A percentile compares a stretch with the other conserved stretches of the same genome.
Evolutionary conservation across 1,140 invertebrate species (phyloP).

Genomic region (Drosophila pandora): DNA sequence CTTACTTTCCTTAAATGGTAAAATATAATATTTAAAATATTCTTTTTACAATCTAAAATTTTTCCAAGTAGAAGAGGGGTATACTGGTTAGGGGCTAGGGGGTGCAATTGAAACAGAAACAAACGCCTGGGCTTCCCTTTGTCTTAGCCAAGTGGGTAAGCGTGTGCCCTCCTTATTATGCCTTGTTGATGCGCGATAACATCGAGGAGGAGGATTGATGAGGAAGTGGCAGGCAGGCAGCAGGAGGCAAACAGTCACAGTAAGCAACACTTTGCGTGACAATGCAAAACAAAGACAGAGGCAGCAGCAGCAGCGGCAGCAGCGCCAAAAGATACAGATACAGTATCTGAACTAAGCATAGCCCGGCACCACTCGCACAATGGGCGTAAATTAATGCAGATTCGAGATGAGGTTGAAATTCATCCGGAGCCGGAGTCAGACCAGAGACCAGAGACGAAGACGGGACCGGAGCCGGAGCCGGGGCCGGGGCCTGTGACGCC

Average conservation of each 20-base stretch:
- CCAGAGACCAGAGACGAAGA: no score
- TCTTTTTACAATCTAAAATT: no score
- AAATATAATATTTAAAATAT: background rate
- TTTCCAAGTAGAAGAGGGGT: background rate
- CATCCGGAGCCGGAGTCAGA: slow-evolving; percentile 3
- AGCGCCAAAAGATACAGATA: slow-evolving; percentile 6
- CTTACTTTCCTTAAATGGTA: no score
- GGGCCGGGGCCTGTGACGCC: background rate
- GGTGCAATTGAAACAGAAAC: slow-evolving; percentile 18
- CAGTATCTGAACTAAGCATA: slow-evolving; percentile 1
- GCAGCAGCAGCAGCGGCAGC: slow-evolving; percentile 4
- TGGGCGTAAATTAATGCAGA: slow-evolving; percentile 77
- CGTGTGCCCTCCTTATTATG: slow-evolving; percentile 57
- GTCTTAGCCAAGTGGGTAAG: slow-evolving; percentile 62
- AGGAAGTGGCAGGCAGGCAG: slow-evolving; percentile 7
- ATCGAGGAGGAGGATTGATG: slow-evolving; percentile 39
- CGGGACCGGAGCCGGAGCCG: background rate
- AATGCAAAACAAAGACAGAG: slow-evolving; percentile 51
- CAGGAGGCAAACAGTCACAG: slow-evolving; percentile 4
- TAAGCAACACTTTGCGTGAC: slow-evolving; percentile 71
- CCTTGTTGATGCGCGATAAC: slow-evolving; percentile 64
- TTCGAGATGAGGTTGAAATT: slow-evolving; percentile 56
- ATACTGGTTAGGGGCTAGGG: background rate
- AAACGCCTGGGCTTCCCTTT: slow-evolving; percentile 33
- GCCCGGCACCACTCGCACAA: slow-evolving; percentile 46